Conservation (phyloP, 2,888 invertebrate genomes). For the Carpatolechia fugitivella region DNA sequence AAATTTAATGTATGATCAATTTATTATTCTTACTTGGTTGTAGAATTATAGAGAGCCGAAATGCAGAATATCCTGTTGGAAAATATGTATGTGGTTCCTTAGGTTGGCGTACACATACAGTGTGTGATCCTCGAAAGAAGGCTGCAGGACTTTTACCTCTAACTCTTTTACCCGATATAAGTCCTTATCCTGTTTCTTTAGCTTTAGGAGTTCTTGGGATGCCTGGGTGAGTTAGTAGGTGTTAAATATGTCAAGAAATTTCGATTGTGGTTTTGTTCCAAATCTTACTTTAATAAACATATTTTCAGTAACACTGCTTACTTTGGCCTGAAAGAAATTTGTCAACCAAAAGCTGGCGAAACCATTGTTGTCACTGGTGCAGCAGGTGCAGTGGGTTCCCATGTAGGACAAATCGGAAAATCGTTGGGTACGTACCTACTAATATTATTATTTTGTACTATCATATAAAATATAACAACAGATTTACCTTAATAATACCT, state of each 20-base stretch:
- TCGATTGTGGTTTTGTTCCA: neutral
- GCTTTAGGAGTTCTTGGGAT: conserved; percentile 84
- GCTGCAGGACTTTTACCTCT: conserved; percentile 44
- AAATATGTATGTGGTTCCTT: conserved; percentile 80
- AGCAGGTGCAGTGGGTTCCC: conserved; percentile 88
- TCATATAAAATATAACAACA: too few species aligned
- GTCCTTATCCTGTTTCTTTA: conserved; percentile 79
- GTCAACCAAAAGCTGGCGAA: conserved; percentile 85
- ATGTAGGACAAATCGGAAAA: conserved; percentile 89
- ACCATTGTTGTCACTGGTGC: conserved; percentile 86
- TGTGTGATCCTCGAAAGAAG: conserved; percentile 48
- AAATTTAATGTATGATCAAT: too few species aligned
- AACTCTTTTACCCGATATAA: conserved; percentile 78
- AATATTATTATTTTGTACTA: too few species aligned
- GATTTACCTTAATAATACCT: too few species aligned
- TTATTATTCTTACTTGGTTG: conserved; percentile 26
- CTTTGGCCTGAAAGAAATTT: conserved; percentile 85
- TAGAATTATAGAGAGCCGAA: conserved; percentile 84
- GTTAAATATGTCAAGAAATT: neutral
- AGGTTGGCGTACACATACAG: conserved; percentile 82
- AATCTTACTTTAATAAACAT: too few species aligned
- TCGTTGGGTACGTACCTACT: conserved; percentile 68
- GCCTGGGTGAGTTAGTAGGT: conserved; percentile 81
- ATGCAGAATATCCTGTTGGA: conserved; percentile 82
- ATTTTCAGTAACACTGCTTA: conserved; percentile 84